Conservation (phyloP, 1,140 invertebrate species). For the Achatina immaculata region DNA sequence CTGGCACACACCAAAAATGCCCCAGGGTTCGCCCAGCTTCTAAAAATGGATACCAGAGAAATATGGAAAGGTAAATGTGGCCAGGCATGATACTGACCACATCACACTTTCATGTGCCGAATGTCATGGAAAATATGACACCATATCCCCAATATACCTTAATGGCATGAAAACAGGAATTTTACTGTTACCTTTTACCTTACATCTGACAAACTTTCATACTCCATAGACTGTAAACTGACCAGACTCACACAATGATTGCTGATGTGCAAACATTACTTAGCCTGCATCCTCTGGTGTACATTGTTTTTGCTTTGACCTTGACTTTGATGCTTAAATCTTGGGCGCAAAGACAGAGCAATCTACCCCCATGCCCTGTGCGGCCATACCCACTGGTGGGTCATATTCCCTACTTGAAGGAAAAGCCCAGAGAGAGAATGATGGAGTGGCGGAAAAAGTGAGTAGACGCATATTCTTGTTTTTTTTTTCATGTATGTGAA, state of each 20-base stretch:
- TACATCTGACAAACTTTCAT: too few relatives aligned
- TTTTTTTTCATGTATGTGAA: too few relatives aligned
- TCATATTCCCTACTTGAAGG: neutral
- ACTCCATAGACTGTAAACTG: neutral
- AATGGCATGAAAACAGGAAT: too few relatives aligned
- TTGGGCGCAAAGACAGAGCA: neutral
- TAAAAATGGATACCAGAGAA: too few relatives aligned
- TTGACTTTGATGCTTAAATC: neutral
- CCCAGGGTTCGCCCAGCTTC: too few relatives aligned
- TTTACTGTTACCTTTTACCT: too few relatives aligned
- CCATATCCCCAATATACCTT: too few relatives aligned
- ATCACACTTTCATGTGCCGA: too few relatives aligned
- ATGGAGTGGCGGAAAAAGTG: neutral
- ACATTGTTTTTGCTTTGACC: constrained; percentile 39
- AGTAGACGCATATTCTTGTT: neutral
- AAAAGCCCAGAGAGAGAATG: neutral
- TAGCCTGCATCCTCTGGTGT: neutral
- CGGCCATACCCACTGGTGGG: neutral
- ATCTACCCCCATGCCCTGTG: neutral
- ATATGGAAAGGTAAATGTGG: too few relatives aligned
- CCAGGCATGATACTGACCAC: too few relatives aligned
- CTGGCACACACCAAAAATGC: too few relatives aligned
- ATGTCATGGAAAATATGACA: too few relatives aligned
- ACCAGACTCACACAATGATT: neutral
- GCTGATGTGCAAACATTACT: neutral